Conservation (phyloP, 2,113 vertebrate genomes). For the Trichomycterus rosablanca region DNA sequence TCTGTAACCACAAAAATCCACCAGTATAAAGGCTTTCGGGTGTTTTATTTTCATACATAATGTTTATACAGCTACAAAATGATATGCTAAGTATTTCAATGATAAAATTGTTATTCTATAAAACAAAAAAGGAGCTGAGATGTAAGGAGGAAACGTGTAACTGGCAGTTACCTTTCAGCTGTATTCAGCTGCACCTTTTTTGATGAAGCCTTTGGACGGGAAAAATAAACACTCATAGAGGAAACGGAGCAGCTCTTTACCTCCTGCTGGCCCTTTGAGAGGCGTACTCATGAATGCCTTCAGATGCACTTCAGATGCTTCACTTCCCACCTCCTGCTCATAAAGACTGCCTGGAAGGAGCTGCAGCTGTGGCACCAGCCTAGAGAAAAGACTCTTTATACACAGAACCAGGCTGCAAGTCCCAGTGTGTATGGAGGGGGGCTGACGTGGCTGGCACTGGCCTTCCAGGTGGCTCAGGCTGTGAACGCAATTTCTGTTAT, state of each 20-base stretch:
- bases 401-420: constrained; percentile 10
- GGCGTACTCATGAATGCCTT: constrained; percentile 12
- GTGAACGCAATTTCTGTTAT: constrained; percentile 35
- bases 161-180: constrained; percentile 14
- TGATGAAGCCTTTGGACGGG: constrained; percentile 16
- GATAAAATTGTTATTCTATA: too few relatives aligned
- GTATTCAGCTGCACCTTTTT: constrained; percentile 14
- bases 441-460: not conserved
- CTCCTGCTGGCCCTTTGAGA: constrained; percentile 24
- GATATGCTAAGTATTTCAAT: too few relatives aligned
- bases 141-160: constrained; percentile 8
- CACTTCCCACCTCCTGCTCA: constrained; percentile 16
- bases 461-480: constrained; percentile 21
- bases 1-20: too few relatives aligned
- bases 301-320: constrained; percentile 31
- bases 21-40: too few relatives aligned
- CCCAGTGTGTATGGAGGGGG: constrained; percentile 16
- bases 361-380: constrained; percentile 21
- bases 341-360: constrained; percentile 23
- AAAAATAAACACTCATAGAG: constrained; percentile 29
- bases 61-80: not conserved
- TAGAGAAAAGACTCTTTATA: constrained; percentile 43
- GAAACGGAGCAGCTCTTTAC: constrained; percentile 21
- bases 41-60: too few relatives aligned
- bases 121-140: not conserved